A percentile compares a stretch with the other conserved stretches of the same genome.
Conservation (phyloP, 2,888 invertebrate species). For the Hesperia comma region DNA sequence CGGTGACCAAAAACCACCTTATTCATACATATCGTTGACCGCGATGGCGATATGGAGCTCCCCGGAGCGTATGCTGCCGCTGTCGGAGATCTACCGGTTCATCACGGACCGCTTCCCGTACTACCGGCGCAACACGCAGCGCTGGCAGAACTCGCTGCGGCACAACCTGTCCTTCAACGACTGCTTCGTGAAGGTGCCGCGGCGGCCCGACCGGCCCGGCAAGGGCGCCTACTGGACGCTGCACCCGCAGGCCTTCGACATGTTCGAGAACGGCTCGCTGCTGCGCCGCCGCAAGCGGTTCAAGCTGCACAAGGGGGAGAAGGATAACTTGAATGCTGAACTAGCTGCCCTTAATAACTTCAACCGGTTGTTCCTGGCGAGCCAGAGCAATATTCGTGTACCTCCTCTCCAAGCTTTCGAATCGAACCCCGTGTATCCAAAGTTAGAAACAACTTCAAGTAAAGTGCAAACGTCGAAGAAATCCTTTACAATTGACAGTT, state of each 20-base stretch:
- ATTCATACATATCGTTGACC: slow-evolving; percentile 97
- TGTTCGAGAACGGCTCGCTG: slow-evolving; percentile 95
- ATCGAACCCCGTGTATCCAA: slow-evolving; percentile 43
- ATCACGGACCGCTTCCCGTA: slow-evolving; percentile 92
- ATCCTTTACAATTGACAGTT: slow-evolving; percentile 93
- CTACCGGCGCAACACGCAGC: slow-evolving; percentile 93
- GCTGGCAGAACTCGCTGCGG: slow-evolving; percentile 92
- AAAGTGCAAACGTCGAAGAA: slow-evolving; percentile 80
- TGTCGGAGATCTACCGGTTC: slow-evolving; percentile 91
- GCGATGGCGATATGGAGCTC: slow-evolving; percentile 99
- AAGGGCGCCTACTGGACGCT: slow-evolving; percentile 94
- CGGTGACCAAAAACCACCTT: slow-evolving; percentile 98
- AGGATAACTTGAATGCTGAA: slow-evolving; percentile 86
- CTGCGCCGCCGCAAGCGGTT: slow-evolving; percentile 91
- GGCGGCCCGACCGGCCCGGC: slow-evolving; percentile 90
- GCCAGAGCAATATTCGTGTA: slow-evolving; percentile 51
- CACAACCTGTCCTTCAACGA: slow-evolving; percentile 98
- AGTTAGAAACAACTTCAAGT: slow-evolving; percentile 36
- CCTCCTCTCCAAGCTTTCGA: slow-evolving; percentile 52
- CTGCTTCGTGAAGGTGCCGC: slow-evolving; percentile 96
- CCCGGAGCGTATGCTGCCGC: slow-evolving; percentile 95
- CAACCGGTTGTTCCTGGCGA: slow-evolving; percentile 84
- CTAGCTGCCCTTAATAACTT: slow-evolving; percentile 85
- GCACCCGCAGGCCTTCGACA: slow-evolving; percentile 91
- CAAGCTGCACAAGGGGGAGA: slow-evolving; percentile 89